phyloP scores from a whole-genome alignment of 1,140 invertebrate species.

The Pseudomyrmex sp. region DNA sequence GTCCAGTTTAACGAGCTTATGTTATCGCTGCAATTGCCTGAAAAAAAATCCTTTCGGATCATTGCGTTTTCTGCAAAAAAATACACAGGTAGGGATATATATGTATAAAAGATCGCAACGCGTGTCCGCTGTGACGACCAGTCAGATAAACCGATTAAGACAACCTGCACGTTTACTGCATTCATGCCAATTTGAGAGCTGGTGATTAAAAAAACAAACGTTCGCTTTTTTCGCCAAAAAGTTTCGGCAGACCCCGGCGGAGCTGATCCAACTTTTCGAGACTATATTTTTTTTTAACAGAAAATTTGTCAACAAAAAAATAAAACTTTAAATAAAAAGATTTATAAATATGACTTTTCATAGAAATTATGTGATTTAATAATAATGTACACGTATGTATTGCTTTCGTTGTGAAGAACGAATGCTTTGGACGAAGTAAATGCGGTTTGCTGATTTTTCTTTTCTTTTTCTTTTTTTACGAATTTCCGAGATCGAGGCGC shows the following conservation, averaged over 20 bases:
- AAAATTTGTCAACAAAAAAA: background rate
- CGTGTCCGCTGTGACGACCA: constrained; percentile 30
- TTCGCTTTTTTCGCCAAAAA: constrained; percentile 5
- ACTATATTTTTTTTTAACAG: background rate
- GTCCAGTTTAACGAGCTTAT: constrained; percentile 31
- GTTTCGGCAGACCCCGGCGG: background rate
- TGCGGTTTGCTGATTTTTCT: background rate
- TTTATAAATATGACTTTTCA: background rate
- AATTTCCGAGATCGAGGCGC: constrained; percentile 11
- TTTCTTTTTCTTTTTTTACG: too few species aligned
- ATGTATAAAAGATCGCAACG: constrained; percentile 1
- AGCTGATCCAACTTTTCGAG: background rate
- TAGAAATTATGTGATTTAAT: background rate
- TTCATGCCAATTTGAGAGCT: constrained; percentile 34
- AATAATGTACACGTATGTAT: background rate
- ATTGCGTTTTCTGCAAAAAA: constrained; percentile 38
- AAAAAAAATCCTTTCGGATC: constrained; percentile 23
- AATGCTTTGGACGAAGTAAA: background rate
- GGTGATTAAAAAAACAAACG: constrained; percentile 19
- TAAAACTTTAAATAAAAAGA: background rate
- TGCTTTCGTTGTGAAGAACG: background rate
- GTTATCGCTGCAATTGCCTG: constrained; percentile 6
- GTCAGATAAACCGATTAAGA: constrained; percentile 44
- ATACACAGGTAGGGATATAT: too few species aligned
- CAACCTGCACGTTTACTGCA: constrained; percentile 13